Percentiles rank a stretch among this genome's conserved stretches.
Conservation (phyloP, 2,797 vertebrate species). For the Sebastolobus alascanus region DNA sequence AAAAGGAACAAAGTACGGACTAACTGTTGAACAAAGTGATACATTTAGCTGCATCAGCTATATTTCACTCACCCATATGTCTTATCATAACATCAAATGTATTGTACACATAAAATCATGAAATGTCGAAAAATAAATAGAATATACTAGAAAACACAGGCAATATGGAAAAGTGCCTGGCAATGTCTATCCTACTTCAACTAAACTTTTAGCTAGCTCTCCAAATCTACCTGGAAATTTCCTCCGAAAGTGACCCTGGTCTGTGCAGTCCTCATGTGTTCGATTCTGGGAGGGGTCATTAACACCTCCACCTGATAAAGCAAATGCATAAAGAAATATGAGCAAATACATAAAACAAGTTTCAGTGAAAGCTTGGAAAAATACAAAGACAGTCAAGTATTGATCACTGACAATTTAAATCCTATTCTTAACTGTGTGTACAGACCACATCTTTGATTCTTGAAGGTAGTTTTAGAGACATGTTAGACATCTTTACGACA, state of each 20-base stretch:
- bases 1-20: background rate
- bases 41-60: too few species aligned
- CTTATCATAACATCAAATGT: background rate
- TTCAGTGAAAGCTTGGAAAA: background rate
- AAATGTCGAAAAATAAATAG: background rate
- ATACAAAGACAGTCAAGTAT: background rate
- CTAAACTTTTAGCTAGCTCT: background rate
- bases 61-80: too few species aligned
- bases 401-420: background rate
- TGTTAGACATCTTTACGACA: background rate
- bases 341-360: background rate
- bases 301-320: conserved; percentile 82
- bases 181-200: background rate
- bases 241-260: conserved; percentile 83
- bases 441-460: background rate
- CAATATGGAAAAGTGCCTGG: background rate
- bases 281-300: conserved; percentile 86
- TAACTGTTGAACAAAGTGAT: too few species aligned
- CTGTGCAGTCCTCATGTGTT: conserved; percentile 79
- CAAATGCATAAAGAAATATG: conserved; percentile 15
- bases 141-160: background rate
- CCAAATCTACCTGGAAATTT: conserved; percentile 80
- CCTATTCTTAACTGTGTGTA: background rate
- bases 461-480: background rate
- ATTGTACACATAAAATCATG: background rate